Percentiles rank a stretch among this genome's conserved stretches.
phyloP scores from a whole-genome alignment of 2,888 invertebrate species.

The Macrosoma leucophasiata region DNA sequence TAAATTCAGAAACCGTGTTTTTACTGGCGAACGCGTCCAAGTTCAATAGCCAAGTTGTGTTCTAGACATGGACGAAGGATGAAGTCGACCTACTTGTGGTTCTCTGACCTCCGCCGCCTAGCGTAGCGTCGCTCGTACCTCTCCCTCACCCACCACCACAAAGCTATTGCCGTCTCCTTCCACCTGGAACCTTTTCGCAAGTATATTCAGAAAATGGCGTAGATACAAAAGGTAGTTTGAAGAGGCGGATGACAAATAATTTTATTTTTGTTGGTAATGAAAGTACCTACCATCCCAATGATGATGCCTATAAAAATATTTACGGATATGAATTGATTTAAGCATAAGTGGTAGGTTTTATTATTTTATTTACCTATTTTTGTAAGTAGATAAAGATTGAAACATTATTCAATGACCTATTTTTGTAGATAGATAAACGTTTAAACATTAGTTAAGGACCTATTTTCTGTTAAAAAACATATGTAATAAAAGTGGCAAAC shows the following conservation, averaged over 20 bases:
- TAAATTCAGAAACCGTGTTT: conserved; percentile 67
- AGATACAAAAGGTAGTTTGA: conserved; percentile 42
- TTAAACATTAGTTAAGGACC: too few species aligned
- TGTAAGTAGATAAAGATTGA: too few species aligned
- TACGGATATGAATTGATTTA: too few species aligned
- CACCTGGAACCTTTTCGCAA: conserved; percentile 73
- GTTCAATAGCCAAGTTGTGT: conserved; percentile 55
- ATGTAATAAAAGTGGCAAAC: too few species aligned
- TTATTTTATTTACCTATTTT: too few species aligned
- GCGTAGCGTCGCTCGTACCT: conserved; percentile 35
- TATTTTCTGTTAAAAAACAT: too few species aligned
- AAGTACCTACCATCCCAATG: too few species aligned
- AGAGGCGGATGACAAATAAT: conserved; percentile 47
- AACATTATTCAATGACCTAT: too few species aligned
- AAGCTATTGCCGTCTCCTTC: conserved; percentile 40
- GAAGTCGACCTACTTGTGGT: conserved; percentile 72
- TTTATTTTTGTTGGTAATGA: too few species aligned
- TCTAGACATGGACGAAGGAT: conserved; percentile 65
- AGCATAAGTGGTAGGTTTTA: too few species aligned
- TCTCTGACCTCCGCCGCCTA: conserved; percentile 72
- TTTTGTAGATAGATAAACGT: too few species aligned
- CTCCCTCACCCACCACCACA: conserved; percentile 36
- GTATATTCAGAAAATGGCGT: conserved; percentile 64
- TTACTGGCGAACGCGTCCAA: conserved; percentile 52
- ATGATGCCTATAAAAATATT: too few species aligned